phyloP scores from a whole-genome alignment of 2,113 vertebrate species.

The Phyllopteryx taeniolatus region DNA sequence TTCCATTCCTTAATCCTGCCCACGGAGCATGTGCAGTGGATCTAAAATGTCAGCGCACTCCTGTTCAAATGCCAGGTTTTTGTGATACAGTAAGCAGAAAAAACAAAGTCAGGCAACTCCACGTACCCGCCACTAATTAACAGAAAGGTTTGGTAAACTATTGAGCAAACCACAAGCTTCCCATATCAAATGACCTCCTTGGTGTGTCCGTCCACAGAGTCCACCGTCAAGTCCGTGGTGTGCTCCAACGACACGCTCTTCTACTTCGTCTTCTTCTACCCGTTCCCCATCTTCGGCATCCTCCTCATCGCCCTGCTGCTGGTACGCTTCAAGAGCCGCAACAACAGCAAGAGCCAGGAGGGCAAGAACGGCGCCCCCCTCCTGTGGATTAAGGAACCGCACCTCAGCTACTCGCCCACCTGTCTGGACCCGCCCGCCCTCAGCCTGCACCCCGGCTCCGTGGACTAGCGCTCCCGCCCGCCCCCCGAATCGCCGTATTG shows the following conservation, averaged over 20 bases:
- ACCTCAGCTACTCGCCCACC: slow-evolving; percentile 96
- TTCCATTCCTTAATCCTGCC: no score
- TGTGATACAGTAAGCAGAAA: no score
- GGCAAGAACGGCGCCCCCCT: slow-evolving; percentile 97
- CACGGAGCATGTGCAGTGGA: no score
- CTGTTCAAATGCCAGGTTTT: no score
- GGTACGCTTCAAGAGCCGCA: slow-evolving; percentile 91
- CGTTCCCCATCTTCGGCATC: slow-evolving; percentile 95
- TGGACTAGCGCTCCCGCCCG: slow-evolving; percentile 76
- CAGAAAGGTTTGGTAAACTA: no score
- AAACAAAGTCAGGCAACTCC: no score
- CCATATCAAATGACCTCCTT: background rate
- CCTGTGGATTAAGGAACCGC: slow-evolving; percentile 97
- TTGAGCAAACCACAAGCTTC: no score
- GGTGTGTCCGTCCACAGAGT: slow-evolving; percentile 66
- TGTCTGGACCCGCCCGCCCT: slow-evolving; percentile 94
- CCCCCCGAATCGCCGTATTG: slow-evolving; percentile 22
- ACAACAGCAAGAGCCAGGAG: slow-evolving; percentile 88
- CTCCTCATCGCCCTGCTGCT: slow-evolving; percentile 92
- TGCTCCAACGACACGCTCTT: slow-evolving; percentile 93
- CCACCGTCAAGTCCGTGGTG: slow-evolving; percentile 87
- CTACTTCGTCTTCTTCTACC: slow-evolving; percentile 98
- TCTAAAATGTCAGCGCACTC: background rate
- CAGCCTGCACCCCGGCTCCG: slow-evolving; percentile 94
- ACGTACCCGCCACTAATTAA: no score